Evolutionary conservation across 1,140 invertebrate species (phyloP), one percentile per base, ranked within the genome.

Genomic region (Druon quercuslanigerum): DNA sequence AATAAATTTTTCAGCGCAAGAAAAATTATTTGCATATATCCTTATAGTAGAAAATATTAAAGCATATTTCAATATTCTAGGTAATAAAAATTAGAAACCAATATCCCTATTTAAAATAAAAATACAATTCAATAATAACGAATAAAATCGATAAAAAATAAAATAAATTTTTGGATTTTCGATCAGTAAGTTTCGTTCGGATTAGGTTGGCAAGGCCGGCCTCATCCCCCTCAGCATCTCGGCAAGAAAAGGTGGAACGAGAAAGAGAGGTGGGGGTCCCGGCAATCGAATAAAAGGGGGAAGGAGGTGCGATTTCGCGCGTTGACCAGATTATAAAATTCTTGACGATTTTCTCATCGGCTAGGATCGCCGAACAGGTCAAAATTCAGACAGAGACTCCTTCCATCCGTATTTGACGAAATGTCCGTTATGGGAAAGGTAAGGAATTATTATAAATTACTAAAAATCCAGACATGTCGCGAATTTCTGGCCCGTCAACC

Each of bases 371-470:
- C 14, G 50, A 14, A 19, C 66, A 46, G n/a, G 50, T 3, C 71
- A 14, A 25, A 74, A 17, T 71, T 74, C 16, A 56, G 54, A 60
- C 54, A 71, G 56, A 51, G 71, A 80, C 12, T 74, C 73, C 75
- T 78, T 87, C 83, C 85, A 80, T 85, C 81, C 82, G 56, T 84
- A 50, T 76, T 70, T 70, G 81, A 74, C 82, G 82, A 86, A 70
- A 91, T 91, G 90, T 91, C 90, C 81, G 90, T 91, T 56, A 91
- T 91, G 88, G 90, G 90, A 71, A 91, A 91, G 88, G 90, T 91
- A 71, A 90, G 87, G 83, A 20, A 57, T 33, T 33, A 6, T 40
- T 40, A 46, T 66, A 40, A 40, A 54, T 54, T 0, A 17, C 17
- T 17, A 54, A 54, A 54, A 54, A 6, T 54, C 52, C 0, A 3